Evolutionary conservation across 2,113 vertebrate genomes (phyloP).

Genomic region (Thermophis baileyi): DNA sequence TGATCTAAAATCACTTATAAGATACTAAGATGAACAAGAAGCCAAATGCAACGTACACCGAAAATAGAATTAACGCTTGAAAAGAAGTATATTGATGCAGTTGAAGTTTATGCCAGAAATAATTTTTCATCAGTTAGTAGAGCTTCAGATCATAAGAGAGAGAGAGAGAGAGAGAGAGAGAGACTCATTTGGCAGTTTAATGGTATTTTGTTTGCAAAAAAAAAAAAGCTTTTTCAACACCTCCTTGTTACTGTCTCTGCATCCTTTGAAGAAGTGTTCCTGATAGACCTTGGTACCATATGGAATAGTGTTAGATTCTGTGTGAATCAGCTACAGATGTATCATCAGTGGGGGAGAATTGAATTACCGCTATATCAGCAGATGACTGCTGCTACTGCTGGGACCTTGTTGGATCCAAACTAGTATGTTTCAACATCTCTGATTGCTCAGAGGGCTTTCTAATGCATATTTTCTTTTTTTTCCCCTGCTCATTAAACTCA

Average conservation of each 20-base stretch:
- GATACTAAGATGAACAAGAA: not conserved
- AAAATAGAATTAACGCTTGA: not conserved
- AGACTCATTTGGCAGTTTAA: not conserved
- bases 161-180: no score
- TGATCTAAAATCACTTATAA: not conserved
- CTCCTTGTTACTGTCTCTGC: not conserved
- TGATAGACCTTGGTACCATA: not conserved
- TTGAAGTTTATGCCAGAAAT: not conserved
- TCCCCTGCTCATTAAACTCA: not conserved
- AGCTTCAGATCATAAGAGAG: not conserved
- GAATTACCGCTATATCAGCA: not conserved
- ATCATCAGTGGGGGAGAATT: not conserved
- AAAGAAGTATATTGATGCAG: not conserved
- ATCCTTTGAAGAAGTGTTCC: not conserved
- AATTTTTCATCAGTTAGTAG: not conserved
- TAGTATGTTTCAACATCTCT: not conserved
- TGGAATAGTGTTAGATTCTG: not conserved
- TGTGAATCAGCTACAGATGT: not conserved
- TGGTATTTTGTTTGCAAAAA: not conserved
- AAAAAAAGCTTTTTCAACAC: not conserved
- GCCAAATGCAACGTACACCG: not conserved
- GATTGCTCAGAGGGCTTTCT: not conserved
- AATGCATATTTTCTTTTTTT: not conserved
- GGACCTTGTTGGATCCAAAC: not conserved
- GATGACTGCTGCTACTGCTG: not conserved